Percentiles rank a stretch among this genome's conserved stretches.
phyloP scores from a whole-genome alignment of 2,797 vertebrate species.

The Capromys pilorides region DNA sequence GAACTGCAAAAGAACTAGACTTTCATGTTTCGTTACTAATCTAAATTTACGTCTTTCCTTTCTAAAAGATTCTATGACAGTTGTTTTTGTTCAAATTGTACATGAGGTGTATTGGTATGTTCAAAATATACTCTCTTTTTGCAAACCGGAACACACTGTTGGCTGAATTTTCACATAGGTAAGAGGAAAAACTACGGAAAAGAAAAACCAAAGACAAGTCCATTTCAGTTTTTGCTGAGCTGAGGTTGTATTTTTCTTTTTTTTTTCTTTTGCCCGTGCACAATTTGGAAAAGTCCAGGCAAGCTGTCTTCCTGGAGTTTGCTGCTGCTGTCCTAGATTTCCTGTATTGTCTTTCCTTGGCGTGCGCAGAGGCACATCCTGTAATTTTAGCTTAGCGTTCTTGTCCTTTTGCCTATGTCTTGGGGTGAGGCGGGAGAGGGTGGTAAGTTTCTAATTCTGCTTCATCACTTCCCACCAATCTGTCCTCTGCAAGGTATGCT shows the following conservation, averaged over 20 bases:
- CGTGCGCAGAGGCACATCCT: neutral
- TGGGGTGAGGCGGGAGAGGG: too few relatives aligned
- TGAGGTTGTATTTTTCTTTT: neutral
- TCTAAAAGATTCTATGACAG: neutral
- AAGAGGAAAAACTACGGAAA: neutral
- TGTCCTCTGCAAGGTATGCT: neutral
- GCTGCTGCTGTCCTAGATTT: neutral
- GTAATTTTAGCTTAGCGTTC: neutral
- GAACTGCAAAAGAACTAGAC: neutral
- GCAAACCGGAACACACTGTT: neutral
- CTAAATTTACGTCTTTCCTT: neutral
- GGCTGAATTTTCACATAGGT: neutral
- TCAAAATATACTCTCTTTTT: neutral
- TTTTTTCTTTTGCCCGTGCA: neutral
- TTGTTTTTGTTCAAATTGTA: neutral
- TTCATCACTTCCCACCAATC: neutral
- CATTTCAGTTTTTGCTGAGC: neutral
- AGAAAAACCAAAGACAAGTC: neutral
- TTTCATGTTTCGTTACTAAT: neutral
- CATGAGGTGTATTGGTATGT: neutral
- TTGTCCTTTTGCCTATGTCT: neutral
- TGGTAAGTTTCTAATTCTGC: neutral
- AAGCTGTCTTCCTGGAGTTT: neutral
- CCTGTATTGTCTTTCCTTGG: neutral
- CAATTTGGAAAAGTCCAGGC: neutral